These are phyloP conservation scores for Phrynocephalus versicolor DNA, from an alignment of 2,113 vertebrate species.

Conservation along the genomic window DNA sequence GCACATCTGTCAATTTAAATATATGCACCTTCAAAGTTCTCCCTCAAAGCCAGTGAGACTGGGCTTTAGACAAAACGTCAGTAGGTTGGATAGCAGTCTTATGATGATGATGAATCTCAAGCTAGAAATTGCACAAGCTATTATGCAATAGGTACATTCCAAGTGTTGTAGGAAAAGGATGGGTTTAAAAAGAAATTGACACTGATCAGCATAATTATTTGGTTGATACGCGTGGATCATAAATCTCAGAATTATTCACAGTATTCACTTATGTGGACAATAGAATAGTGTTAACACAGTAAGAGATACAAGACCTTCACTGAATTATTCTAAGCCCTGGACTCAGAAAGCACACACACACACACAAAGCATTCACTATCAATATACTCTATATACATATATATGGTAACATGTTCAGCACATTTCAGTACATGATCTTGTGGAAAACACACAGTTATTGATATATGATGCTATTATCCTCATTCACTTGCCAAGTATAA, in stretches of 20 bases:
- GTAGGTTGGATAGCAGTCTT: not conserved
- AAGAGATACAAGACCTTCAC: not conserved
- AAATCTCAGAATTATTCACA: not conserved
- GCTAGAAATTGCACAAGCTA: not conserved
- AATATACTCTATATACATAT: not conserved
- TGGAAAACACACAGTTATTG: not conserved
- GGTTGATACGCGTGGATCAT: not conserved
- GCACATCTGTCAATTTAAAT: not conserved
- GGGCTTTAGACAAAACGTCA: not conserved
- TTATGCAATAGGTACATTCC: not conserved
- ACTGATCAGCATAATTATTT: not conserved
- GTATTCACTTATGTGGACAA: not conserved
- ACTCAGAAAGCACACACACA: not conserved
- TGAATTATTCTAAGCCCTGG: not conserved
- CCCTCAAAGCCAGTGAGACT: not conserved
- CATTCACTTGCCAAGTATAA: not conserved
- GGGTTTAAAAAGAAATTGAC: not conserved
- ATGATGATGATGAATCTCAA: not conserved
- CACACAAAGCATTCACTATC: not conserved
- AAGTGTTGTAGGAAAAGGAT: not conserved
- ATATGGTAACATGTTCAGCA: not conserved
- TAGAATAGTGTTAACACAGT: not conserved
- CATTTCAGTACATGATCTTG: not conserved
- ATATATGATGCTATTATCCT: not conserved
- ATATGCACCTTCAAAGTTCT: not conserved